These are phyloP conservation scores for Vidua macroura DNA, from an alignment of 2,113 vertebrate genomes.

Conservation along the genomic window DNA sequence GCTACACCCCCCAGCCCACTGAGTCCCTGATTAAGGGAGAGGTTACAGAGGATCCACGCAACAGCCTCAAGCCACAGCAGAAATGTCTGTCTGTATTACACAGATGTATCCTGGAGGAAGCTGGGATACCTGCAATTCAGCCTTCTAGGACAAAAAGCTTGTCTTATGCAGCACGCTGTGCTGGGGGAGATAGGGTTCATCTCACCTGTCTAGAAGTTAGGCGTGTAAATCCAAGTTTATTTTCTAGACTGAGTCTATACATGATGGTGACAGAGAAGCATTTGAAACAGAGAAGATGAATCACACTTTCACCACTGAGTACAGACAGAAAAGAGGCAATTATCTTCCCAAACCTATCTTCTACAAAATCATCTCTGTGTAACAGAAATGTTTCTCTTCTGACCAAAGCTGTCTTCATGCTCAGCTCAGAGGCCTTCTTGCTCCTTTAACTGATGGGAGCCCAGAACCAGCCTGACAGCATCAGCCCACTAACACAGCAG, in stretches of 20 bases:
- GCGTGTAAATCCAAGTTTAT: neutral
- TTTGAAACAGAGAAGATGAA: neutral
- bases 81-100: neutral
- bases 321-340: neutral
- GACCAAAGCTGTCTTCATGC: neutral
- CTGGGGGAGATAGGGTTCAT: neutral
- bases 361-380: neutral
- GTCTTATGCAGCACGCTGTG: neutral
- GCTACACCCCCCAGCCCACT: neutral
- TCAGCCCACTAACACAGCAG: neutral
- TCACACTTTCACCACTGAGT: neutral
- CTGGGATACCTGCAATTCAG: neutral
- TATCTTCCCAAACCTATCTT: neutral
- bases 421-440: neutral
- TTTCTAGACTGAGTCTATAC: neutral
- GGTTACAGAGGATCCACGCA: rapidly evolving
- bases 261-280: neutral
- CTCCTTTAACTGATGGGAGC: neutral
- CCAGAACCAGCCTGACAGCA: neutral
- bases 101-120: rapidly evolving
- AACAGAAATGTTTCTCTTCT: neutral
- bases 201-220: neutral
- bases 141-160: neutral
- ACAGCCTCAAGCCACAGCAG: neutral
- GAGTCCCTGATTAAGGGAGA: neutral